Evolutionary conservation across 2,113 vertebrate species (phyloP).

Genomic region (Gymnorhina tibicen): DNA sequence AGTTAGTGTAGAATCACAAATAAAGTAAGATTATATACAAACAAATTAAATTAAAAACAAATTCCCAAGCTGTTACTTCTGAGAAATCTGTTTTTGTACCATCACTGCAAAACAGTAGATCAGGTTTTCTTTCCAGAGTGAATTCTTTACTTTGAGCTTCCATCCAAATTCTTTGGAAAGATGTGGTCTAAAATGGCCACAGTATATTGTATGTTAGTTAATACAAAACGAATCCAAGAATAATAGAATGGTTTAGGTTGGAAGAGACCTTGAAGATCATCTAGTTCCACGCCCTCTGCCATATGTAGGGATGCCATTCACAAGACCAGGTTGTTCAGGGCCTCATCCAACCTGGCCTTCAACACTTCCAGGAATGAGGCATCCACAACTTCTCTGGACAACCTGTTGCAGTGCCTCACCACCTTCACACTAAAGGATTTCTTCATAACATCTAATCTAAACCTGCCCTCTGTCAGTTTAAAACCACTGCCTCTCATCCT

Average conservation of each 20-base stretch:
- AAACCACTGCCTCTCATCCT: neutral
- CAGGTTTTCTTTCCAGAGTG: neutral
- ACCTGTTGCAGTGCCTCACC: neutral
- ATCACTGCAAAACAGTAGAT: neutral
- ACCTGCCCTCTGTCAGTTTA: neutral
- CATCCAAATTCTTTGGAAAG: neutral
- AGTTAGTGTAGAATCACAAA: neutral
- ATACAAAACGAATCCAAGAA: neutral
- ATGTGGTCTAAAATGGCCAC: neutral
- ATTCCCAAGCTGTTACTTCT: neutral
- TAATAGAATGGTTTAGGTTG: neutral
- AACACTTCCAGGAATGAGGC: neutral
- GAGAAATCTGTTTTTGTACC: neutral
- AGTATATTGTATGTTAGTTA: neutral
- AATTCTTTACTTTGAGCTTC: neutral
- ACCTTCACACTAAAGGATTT: neutral
- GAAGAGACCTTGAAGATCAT: neutral
- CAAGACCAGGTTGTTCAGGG: neutral
- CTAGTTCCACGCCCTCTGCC: neutral
- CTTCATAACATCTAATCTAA: neutral
- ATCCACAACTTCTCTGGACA: neutral
- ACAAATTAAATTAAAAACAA: neutral
- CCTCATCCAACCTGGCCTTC: neutral
- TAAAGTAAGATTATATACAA: neutral
- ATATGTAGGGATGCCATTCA: rapidly evolving